phyloP scores from a whole-genome alignment of 2,113 vertebrate species.

The Sapayoa aenigma region DNA sequence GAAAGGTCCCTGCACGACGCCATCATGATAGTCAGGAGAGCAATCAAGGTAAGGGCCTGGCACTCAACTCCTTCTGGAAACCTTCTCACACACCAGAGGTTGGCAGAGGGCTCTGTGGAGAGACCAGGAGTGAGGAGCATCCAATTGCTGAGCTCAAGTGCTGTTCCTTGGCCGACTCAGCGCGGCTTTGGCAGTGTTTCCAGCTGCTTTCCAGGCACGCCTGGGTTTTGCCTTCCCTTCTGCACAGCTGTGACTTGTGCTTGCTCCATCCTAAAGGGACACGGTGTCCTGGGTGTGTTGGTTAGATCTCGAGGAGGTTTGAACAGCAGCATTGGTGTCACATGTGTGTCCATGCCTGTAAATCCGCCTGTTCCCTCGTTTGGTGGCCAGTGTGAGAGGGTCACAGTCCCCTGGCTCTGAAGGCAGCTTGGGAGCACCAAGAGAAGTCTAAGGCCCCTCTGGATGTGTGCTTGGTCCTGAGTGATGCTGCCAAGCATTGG shows the following conservation, averaged over 20 bases:
- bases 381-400: neutral
- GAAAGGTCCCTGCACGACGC: slow-evolving; percentile 95
- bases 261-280: neutral
- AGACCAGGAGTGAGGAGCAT: rapidly evolving
- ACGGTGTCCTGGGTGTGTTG: rapidly evolving
- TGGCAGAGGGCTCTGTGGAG: neutral
- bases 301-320: neutral
- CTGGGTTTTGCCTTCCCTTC: neutral
- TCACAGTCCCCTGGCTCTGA: neutral
- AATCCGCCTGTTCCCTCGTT: neutral
- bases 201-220: neutral
- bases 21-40: slow-evolving; percentile 97
- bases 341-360: rapidly evolving
- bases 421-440: neutral
- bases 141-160: neutral
- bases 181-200: rapidly evolving
- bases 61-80: neutral
- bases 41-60: slow-evolving; percentile 84
- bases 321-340: neutral
- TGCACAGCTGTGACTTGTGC: neutral
- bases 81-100: neutral
- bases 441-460: neutral
- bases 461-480: neutral
- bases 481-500: neutral
- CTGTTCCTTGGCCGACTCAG: neutral